Base-by-base conservation (phyloP, 2,113 vertebrate species). In the Dasypus novemcinctus region DNA sequence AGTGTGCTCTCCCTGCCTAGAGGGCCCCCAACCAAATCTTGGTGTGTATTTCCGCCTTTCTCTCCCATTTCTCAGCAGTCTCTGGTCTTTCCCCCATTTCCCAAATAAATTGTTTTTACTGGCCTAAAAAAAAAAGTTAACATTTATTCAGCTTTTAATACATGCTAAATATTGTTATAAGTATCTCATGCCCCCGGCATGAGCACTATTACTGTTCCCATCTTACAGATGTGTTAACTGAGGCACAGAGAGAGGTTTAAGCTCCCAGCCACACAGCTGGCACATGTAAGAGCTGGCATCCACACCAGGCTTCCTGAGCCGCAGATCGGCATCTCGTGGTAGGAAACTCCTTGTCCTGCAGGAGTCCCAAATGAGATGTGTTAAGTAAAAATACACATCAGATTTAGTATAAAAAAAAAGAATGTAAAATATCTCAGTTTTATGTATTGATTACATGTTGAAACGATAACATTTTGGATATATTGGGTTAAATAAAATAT, bases 401-500 rank as follows among this genome's bases (percentile, higher is more conserved):
- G 23, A 84, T 80, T n/a, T 69, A 36, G 72, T 49, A 13, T 14
- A 11, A 79, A 7, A 33, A 76, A 80, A 54, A 57, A 72, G 36
- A 71, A 63, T 4, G 38, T 33, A 71, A 80, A 9, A 15, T 20
- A 71, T n/a, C 15, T 17, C 27, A 69, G 23, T 57, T 69, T 87
- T 69, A 54, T 76, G 49, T 43, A 36, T 57, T 38, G 79, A 74
- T 68, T n/a, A 21, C 14, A 64, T 57, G 49, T 36, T 49, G 43
- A 92, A 90, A 66, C 59, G 13, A 27, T 79, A 93, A 74, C 31
- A 93, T 76, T 81, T 93, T 75, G 21, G 54, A 81, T 74, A 54
- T 43, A 27, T n/a, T 54, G 7, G 10, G 27, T 49, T 93, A 83
- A 90, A 78, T 71, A 59, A 59, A 59, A 59, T 59, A 54, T 54